Percentiles rank a stretch among this genome's conserved stretches.
These are phyloP conservation scores for Antheraea pernyi DNA, from an alignment of 1,140 invertebrate genomes.

Conservation along the genomic window DNA sequence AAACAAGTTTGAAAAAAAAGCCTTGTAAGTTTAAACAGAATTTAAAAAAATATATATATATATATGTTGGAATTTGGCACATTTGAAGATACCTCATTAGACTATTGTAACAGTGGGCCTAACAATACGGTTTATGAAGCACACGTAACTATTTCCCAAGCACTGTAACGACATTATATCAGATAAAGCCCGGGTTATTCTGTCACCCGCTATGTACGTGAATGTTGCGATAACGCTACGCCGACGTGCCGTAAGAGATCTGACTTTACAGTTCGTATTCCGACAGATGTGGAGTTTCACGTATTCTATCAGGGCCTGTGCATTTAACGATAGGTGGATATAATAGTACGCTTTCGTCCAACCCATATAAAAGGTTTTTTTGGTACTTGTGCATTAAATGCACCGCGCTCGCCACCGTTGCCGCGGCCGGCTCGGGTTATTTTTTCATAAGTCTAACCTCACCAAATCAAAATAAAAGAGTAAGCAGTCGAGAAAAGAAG, in stretches of 20 bases:
- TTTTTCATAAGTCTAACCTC: too few relatives aligned
- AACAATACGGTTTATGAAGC: constrained; percentile 1
- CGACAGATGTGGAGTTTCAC: constrained; percentile 3
- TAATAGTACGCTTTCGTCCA: not conserved
- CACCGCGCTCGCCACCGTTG: too few relatives aligned
- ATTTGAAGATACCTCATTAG: not conserved
- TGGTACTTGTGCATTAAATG: too few relatives aligned
- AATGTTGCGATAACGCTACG: not conserved
- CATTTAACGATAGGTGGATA: not conserved
- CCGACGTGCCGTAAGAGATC: not conserved
- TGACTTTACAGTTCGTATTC: not conserved
- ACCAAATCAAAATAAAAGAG: too few relatives aligned
- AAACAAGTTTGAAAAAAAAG: too few relatives aligned
- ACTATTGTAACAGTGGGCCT: not conserved
- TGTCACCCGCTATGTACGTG: constrained; percentile 4
- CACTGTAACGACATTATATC: constrained; percentile 3
- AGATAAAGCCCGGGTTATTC: constrained; percentile 7
- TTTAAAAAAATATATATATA: too few relatives aligned
- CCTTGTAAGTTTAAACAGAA: too few relatives aligned
- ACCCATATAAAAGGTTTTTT: too few relatives aligned
- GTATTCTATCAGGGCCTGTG: not conserved
- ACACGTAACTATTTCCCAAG: constrained; percentile 7
- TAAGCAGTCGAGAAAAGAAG: too few relatives aligned
- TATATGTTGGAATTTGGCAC: too few relatives aligned
- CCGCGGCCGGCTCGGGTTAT: too few relatives aligned